Evolutionary conservation across 2,888 invertebrate species (phyloP).

Genomic region (Onthophagus sagittarius): DNA sequence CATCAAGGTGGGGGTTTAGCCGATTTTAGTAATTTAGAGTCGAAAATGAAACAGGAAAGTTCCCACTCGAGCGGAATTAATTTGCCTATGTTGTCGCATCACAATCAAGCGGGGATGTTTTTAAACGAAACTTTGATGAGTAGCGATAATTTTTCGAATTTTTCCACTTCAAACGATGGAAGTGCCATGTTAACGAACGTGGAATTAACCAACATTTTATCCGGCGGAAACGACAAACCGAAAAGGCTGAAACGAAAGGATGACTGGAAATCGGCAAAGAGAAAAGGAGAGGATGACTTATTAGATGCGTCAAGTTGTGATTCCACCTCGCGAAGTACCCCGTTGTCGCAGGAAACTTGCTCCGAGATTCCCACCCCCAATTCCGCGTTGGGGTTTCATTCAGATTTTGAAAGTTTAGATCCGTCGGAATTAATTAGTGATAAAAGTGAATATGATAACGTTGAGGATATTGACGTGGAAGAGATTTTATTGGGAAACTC

Average conservation of each 20-base stretch:
- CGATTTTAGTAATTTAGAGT: slow-evolving; percentile 45
- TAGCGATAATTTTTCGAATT: slow-evolving; percentile 44
- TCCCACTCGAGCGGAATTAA: slow-evolving; percentile 36
- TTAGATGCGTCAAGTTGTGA: slow-evolving; percentile 63
- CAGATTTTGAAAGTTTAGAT: slow-evolving; percentile 61
- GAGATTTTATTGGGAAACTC: slow-evolving; percentile 48
- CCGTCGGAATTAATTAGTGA: slow-evolving; percentile 55
- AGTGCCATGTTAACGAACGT: slow-evolving; percentile 39
- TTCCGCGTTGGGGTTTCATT: slow-evolving; percentile 57
- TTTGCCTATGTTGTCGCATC: slow-evolving; percentile 38
- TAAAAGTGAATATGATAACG: slow-evolving; percentile 58
- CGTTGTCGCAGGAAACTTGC: slow-evolving; percentile 49
- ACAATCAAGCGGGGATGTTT: slow-evolving; percentile 43
- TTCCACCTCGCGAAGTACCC: slow-evolving; percentile 58
- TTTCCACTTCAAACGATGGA: slow-evolving; percentile 35
- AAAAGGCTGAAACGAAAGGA: slow-evolving; percentile 58
- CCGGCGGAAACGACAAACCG: slow-evolving; percentile 35
- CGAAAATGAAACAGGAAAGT: slow-evolving; percentile 45
- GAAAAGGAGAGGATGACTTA: slow-evolving; percentile 53
- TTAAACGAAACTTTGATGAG: slow-evolving; percentile 45
- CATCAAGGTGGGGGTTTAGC: slow-evolving; percentile 49
- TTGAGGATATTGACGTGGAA: slow-evolving; percentile 57
- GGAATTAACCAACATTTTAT: slow-evolving; percentile 43
- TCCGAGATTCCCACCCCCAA: slow-evolving; percentile 53
- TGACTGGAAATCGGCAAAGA: slow-evolving; percentile 57